Conservation (phyloP, 2,113 vertebrate species). For the Condylura cristata region DNA sequence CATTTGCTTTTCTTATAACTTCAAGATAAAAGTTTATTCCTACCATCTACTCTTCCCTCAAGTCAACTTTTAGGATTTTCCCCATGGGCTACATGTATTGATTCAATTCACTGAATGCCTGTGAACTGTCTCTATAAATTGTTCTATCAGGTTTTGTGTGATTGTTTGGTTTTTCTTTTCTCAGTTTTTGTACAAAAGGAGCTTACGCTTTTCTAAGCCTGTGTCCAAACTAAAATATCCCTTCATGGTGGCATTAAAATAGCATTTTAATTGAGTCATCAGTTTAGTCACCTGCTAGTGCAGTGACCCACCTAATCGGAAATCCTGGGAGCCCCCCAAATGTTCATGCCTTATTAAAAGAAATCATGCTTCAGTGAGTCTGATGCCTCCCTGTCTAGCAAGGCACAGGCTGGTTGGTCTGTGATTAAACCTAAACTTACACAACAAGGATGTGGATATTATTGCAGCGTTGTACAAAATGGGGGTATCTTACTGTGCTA, state of each 20-base stretch:
- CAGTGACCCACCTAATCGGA: not conserved
- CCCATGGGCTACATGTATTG: not conserved
- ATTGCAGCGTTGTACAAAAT: not conserved
- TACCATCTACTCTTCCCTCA: not conserved
- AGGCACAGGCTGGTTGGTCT: not conserved
- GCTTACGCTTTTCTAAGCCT: not conserved
- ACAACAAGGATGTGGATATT: not conserved
- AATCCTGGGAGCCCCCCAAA: not conserved
- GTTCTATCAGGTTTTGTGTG: not conserved
- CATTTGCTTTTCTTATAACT: not conserved
- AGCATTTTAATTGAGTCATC: not conserved
- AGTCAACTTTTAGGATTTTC: not conserved
- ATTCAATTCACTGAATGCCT: not conserved
- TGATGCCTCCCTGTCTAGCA: not conserved
- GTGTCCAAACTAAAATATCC: not conserved
- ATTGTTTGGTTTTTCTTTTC: no score
- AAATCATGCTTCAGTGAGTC: not conserved
- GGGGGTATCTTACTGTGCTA: not conserved
- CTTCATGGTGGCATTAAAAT: not conserved
- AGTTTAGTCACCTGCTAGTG: not conserved
- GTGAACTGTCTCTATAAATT: not conserved
- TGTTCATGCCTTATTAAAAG: not conserved
- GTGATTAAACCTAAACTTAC: not conserved
- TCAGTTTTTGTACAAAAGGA: not conserved
- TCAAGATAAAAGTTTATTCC: constrained; percentile 33